Percentiles rank a stretch among this genome's conserved stretches.
Evolutionary conservation across 2,888 invertebrate species (phyloP).

Genomic region (Tachina lurida): DNA sequence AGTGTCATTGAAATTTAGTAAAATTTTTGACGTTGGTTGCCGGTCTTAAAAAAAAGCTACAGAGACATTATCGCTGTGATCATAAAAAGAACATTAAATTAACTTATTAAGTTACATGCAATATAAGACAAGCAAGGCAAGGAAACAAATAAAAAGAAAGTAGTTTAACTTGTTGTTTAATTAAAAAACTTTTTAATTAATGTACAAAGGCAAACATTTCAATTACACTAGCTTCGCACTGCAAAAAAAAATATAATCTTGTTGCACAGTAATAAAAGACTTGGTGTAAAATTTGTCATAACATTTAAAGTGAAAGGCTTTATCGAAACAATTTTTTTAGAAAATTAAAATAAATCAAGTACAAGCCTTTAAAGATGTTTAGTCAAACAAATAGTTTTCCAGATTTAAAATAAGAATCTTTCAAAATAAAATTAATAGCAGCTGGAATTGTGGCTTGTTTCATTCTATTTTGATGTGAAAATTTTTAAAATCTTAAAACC

Average conservation of each 20-base stretch:
- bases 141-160: conserved; percentile 3
- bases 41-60: neutral
- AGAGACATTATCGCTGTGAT: conserved; percentile 1
- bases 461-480: too few species aligned
- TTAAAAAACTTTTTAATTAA: conserved; percentile 67
- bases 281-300: too few species aligned
- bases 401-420: too few species aligned
- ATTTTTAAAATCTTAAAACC: too few species aligned
- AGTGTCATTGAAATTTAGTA: conserved; percentile 20
- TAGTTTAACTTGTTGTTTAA: conserved; percentile 55
- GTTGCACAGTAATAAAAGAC: neutral
- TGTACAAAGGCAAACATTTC: conserved; percentile 12
- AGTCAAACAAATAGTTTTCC: too few species aligned
- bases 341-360: too few species aligned
- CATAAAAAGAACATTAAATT: conserved; percentile 44
- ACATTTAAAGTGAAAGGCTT: too few species aligned
- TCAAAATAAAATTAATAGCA: too few species aligned
- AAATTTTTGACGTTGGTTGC: conserved; percentile 20
- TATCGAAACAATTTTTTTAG: too few species aligned
- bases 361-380: too few species aligned
- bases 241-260: neutral
- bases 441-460: too few species aligned
- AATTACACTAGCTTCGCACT: conserved; percentile 23
- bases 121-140: neutral
- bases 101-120: conserved; percentile 19